Percentiles rank a stretch among this genome's conserved stretches.
These are phyloP conservation scores for Tenthredo notha DNA, from an alignment of 2,888 invertebrate species.

Conservation along the genomic window DNA sequence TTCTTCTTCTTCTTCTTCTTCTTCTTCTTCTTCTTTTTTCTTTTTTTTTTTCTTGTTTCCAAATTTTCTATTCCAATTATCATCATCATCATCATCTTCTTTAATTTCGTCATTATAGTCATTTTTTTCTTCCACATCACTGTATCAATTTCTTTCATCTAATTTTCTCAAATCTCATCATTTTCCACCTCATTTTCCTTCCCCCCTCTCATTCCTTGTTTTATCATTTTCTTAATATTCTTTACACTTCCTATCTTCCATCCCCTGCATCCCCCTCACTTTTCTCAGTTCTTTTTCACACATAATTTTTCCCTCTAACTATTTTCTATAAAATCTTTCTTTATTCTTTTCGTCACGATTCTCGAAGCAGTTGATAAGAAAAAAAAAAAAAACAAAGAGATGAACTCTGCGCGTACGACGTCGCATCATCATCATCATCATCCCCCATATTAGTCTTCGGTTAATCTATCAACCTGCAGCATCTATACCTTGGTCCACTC, in stretches of 20 bases:
- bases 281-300: neutral
- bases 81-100: neutral
- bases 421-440: too few species aligned
- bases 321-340: neutral
- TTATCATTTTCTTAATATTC: neutral
- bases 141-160: neutral
- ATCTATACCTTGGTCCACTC: neutral
- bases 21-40: neutral
- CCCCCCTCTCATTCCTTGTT: neutral
- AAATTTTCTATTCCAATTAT: neutral
- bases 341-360: neutral
- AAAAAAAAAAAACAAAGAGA: neutral
- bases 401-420: neutral
- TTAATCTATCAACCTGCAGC: slow-evolving; percentile 27
- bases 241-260: too few species aligned
- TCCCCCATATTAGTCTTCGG: neutral
- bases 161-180: neutral
- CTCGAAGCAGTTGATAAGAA: neutral
- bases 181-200: neutral
- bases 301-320: neutral
- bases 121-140: too few species aligned
- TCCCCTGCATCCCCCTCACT: too few species aligned
- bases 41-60: neutral
- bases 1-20: neutral
- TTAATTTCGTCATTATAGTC: neutral